Evolutionary conservation across 1,140 invertebrate species (phyloP), one percentile per base, ranked within the genome.

Genomic region (Diachasma alloeum): DNA sequence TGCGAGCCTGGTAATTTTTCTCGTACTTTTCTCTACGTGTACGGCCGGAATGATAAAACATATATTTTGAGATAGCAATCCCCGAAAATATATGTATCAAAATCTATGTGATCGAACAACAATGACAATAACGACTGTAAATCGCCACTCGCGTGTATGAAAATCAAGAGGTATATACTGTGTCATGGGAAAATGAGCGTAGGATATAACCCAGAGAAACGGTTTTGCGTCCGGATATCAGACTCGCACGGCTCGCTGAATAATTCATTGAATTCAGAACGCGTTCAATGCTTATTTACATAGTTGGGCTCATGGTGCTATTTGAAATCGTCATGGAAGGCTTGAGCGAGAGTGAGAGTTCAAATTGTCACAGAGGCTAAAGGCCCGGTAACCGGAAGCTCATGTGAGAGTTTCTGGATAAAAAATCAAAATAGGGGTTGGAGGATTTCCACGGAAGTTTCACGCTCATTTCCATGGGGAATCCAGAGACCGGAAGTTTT

Each of bases 261-360:
- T 83, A 80, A 83, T 83, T 82, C 79, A 80, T 78, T 77, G 78
- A 79, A 82, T 81, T 75, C 67, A 48, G 39, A 70, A 63, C 63
- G 68, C 79, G 42, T 76, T 46, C 42, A 74, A 73, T 48, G 72
- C 79, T 80, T 78, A 83, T 83, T 83, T 81, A 80, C 80, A 83
- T 83, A 78, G 74, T 74, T 37, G 67, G 68, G 66, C 42, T 78
- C 68, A 77, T 79, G 78, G 71, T 59, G 63, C 72, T 74, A 74
- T 76, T 76, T 73, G 63, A 74, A 79, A 79, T 79, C 78, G 80
- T 80, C 80, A 81, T 76, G 80, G 80, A 78, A 79, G 78, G 75
- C 78, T 79, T 78, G 72, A 70, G 48, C 59, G 24, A 26, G 19
- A 63, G 59, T 26, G 59, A 63, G 59, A 63, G 59, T 63, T 63